phyloP scores from a whole-genome alignment of 2,113 vertebrate species.

The Triplophysa siluroides region DNA sequence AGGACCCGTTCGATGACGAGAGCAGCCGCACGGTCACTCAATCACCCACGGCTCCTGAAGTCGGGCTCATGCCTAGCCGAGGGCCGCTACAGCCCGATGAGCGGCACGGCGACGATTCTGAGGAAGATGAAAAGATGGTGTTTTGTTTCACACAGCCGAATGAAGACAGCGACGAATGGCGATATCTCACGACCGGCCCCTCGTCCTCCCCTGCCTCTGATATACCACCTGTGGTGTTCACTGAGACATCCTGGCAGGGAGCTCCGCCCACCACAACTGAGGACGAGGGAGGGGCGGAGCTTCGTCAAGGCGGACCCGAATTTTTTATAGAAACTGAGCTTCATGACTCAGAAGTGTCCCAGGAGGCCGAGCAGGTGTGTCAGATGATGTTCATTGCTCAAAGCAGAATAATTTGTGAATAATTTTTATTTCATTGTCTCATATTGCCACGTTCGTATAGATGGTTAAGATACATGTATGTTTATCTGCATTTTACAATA shows the following conservation, averaged over 20 bases:
- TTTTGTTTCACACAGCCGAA: constrained; percentile 9
- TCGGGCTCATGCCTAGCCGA: constrained; percentile 63
- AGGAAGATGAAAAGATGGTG: constrained; percentile 50
- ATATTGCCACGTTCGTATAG: no score
- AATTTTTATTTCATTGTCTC: no score
- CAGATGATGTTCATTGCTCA: no score
- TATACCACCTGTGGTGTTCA: constrained; percentile 54
- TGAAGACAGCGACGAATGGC: constrained; percentile 46
- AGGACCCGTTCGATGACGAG: constrained; percentile 57
- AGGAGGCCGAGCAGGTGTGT: constrained; percentile 62
- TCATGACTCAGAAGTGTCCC: constrained; percentile 45
- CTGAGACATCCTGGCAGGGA: constrained; percentile 57
- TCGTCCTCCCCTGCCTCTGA: constrained; percentile 43
- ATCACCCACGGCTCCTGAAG: constrained; percentile 64
- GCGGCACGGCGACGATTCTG: constrained; percentile 47
- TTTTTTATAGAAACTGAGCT: constrained; percentile 47
- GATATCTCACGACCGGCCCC: constrained; percentile 56
- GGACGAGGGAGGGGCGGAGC: constrained; percentile 53
- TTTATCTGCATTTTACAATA: no score
- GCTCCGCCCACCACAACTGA: constrained; percentile 42
- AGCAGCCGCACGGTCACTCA: constrained; percentile 51
- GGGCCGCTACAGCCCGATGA: constrained; percentile 64
- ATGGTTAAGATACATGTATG: no score
- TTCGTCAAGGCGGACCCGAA: constrained; percentile 55
- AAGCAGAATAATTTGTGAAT: no score